These are phyloP conservation scores for Liparis tanakae DNA, from an alignment of 2,797 vertebrate species.

Conservation along the genomic window DNA sequence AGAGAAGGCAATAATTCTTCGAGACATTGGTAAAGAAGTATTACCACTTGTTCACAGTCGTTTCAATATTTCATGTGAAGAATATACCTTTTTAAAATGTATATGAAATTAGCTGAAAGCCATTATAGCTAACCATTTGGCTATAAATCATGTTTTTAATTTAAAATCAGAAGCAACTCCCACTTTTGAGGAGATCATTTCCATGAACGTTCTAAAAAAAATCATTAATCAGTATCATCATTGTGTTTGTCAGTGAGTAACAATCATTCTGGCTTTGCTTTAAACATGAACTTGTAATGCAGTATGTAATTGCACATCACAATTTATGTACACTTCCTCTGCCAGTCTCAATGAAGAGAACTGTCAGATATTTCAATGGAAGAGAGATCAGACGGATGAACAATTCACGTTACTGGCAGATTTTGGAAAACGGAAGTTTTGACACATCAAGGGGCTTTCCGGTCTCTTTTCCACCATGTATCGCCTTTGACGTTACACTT, in stretches of 20 bases:
- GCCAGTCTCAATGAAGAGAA: constrained; percentile 76
- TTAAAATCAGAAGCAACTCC: constrained; percentile 62
- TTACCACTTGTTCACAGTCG: constrained; percentile 46
- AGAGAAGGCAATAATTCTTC: constrained; percentile 39
- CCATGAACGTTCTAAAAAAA: constrained; percentile 62
- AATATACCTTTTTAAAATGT: constrained; percentile 51
- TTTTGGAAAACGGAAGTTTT: constrained; percentile 71
- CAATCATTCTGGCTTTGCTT: constrained; percentile 70
- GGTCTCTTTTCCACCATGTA: constrained; percentile 32
- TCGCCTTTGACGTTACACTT: constrained; percentile 46
- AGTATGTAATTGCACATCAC: constrained; percentile 69
- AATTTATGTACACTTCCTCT: constrained; percentile 75
- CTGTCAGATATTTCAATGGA: constrained; percentile 71
- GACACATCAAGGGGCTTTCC: constrained; percentile 53
- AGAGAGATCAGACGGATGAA: constrained; percentile 72
- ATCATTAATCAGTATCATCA: constrained; percentile 79
- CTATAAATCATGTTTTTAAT: constrained; percentile 63
- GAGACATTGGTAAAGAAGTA: constrained; percentile 59
- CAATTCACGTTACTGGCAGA: constrained; percentile 66
- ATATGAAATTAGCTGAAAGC: constrained; percentile 43
- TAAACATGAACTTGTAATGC: constrained; percentile 67
- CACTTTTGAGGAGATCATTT: constrained; percentile 56
- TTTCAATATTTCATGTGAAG: constrained; percentile 58
- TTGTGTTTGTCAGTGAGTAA: constrained; percentile 75
- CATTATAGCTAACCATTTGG: constrained; percentile 52